phyloP scores from a whole-genome alignment of 2,797 vertebrate species.

The Loriculus beryllinus region DNA sequence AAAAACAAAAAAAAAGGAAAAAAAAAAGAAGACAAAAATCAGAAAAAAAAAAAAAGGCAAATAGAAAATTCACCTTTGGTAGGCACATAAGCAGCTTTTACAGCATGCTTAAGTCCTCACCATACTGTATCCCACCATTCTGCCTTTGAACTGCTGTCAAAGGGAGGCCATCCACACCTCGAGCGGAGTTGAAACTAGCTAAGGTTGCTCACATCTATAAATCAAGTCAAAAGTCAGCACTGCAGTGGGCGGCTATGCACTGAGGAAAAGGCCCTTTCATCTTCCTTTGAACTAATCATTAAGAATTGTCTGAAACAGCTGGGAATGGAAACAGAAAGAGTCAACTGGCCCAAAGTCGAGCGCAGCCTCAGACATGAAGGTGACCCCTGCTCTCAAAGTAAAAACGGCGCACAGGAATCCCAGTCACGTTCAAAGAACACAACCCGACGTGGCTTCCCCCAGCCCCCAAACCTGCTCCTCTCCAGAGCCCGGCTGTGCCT shows the following conservation, averaged over 20 bases:
- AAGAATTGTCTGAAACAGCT: not conserved
- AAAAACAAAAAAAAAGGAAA: rapidly evolving
- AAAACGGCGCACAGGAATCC: not conserved
- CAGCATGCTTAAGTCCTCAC: not conserved
- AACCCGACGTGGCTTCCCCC: not conserved
- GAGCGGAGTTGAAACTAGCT: not conserved
- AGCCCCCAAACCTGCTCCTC: not conserved
- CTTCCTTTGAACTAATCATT: not conserved
- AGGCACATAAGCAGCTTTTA: not conserved
- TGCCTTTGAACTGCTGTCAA: not conserved
- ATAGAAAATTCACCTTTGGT: not conserved
- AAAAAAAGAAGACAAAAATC: rapidly evolving
- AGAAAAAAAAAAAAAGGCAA: not conserved
- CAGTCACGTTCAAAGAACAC: not conserved
- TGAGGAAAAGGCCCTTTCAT: not conserved
- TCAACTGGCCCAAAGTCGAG: not conserved
- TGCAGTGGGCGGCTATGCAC: not conserved
- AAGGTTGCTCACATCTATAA: not conserved
- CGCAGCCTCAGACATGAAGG: rapidly evolving
- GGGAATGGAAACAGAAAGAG: not conserved
- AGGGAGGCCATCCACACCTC: not conserved
- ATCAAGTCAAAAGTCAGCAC: not conserved
- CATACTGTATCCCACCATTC: not conserved
- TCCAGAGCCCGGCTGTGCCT: not conserved
- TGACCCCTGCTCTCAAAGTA: not conserved